Evolutionary conservation across 2,888 invertebrate genomes (phyloP).

Genomic region (Sinopyrophorus schimmeli): DNA sequence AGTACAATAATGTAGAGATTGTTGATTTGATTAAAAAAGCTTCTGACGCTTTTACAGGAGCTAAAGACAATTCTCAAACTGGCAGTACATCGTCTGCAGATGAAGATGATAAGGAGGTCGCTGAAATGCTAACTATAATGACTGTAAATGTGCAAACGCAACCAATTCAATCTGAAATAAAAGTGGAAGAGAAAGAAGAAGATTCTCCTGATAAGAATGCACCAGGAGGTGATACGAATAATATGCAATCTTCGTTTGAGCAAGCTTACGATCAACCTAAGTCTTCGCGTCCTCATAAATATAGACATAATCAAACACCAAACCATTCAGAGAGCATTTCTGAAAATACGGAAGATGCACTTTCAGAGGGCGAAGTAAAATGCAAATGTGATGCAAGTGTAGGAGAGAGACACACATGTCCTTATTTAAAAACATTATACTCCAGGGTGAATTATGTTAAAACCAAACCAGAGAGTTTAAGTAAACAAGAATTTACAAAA

Average conservation of each 20-base stretch:
- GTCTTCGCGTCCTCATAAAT: neutral
- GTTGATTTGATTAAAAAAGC: neutral
- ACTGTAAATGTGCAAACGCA: constrained; percentile 3
- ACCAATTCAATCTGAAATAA: neutral
- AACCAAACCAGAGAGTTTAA: constrained; percentile 29
- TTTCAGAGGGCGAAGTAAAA: constrained; percentile 44
- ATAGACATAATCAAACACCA: neutral
- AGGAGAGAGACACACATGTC: constrained; percentile 46
- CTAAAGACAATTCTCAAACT: neutral
- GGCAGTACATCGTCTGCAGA: neutral
- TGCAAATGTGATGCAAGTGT: constrained; percentile 41
- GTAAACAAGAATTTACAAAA: constrained; percentile 24
- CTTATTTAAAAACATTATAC: constrained; percentile 27
- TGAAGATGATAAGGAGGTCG: neutral
- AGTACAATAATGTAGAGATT: neutral
- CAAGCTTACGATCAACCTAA: too few species aligned
- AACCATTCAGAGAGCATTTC: constrained; percentile 16
- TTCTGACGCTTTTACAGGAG: neutral
- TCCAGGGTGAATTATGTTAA: constrained; percentile 26
- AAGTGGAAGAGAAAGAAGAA: too few species aligned
- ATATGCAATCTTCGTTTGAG: too few species aligned
- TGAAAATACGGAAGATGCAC: constrained; percentile 23
- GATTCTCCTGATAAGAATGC: neutral
- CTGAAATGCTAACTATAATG: neutral
- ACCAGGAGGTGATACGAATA: constrained; percentile 1